phyloP scores from a whole-genome alignment of 2,113 vertebrate genomes.

The Accipiter cooperii region DNA sequence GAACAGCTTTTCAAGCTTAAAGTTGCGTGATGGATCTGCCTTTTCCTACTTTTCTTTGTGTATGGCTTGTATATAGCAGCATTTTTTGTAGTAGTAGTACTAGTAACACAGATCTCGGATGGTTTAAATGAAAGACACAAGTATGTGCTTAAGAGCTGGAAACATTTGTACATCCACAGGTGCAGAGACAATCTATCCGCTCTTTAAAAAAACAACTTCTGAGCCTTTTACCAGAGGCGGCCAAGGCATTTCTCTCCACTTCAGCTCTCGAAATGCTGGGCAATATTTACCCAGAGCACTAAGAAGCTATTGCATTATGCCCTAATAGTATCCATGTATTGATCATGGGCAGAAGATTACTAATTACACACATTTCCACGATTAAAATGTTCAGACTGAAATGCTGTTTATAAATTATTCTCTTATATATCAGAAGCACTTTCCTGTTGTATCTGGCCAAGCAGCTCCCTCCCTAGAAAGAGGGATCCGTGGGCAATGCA shows the following conservation, averaged over 20 bases:
- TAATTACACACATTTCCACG: background rate
- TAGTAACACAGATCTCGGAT: background rate
- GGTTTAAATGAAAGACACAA: background rate
- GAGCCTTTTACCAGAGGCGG: background rate
- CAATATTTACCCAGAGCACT: background rate
- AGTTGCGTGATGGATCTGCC: background rate
- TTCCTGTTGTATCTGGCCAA: background rate
- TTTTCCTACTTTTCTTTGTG: background rate
- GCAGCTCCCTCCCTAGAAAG: background rate
- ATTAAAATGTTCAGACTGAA: background rate
- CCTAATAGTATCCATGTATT: background rate
- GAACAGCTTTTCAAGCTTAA: background rate
- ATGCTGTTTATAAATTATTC: background rate
- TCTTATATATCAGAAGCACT: background rate
- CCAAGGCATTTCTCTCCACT: background rate
- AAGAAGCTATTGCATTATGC: background rate
- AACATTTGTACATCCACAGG: background rate
- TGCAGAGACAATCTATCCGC: background rate
- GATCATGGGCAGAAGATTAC: background rate
- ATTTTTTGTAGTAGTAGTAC: background rate
- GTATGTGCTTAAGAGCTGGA: background rate
- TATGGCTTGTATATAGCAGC: rapidly evolving
- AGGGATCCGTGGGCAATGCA: too few relatives aligned
- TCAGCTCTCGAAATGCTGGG: background rate
- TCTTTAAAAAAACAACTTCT: background rate